phyloP scores from a whole-genome alignment of 1,140 invertebrate species.

The Drosophila prosaltans region DNA sequence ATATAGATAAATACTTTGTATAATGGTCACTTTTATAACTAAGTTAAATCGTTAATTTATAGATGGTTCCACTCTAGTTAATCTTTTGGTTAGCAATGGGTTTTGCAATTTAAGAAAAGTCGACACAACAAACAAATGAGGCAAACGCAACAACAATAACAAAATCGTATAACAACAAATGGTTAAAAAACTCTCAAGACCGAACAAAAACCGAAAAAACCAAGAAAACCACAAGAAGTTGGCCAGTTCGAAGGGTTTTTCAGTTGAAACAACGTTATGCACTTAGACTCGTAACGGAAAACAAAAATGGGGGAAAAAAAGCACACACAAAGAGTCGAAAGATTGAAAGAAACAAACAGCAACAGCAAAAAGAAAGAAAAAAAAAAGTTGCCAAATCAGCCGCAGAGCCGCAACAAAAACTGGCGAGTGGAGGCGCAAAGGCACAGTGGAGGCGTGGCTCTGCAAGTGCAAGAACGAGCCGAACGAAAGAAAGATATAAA shows the following conservation, averaged over 20 bases:
- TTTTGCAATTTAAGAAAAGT: conserved; percentile 55
- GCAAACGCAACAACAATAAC: conserved; percentile 34
- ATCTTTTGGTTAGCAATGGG: conserved; percentile 10
- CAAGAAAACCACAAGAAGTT: conserved; percentile 69
- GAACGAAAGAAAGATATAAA: conserved; percentile 51
- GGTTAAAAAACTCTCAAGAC: conserved; percentile 15
- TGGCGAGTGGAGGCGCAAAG: conserved; percentile 7
- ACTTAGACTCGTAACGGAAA: conserved; percentile 54
- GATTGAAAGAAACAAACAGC: background rate
- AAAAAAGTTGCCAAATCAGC: conserved; percentile 77
- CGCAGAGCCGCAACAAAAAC: conserved; percentile 53
- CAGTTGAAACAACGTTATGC: conserved; percentile 68
- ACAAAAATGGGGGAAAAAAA: conserved; percentile 28
- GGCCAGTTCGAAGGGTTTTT: conserved; percentile 68
- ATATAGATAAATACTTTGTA: conserved; percentile 37
- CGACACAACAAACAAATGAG: conserved; percentile 27
- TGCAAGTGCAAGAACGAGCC: conserved; percentile 7
- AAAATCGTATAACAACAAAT: conserved; percentile 28
- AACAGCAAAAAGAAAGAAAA: conserved; percentile 22
- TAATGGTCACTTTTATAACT: background rate
- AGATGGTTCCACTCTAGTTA: conserved; percentile 35
- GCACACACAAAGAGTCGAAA: background rate
- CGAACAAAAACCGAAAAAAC: conserved; percentile 32
- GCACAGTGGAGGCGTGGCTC: conserved; percentile 43
- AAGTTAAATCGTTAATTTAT: background rate